Conservation (phyloP, 2,888 invertebrate species). For the Plebejus melissa region DNA sequence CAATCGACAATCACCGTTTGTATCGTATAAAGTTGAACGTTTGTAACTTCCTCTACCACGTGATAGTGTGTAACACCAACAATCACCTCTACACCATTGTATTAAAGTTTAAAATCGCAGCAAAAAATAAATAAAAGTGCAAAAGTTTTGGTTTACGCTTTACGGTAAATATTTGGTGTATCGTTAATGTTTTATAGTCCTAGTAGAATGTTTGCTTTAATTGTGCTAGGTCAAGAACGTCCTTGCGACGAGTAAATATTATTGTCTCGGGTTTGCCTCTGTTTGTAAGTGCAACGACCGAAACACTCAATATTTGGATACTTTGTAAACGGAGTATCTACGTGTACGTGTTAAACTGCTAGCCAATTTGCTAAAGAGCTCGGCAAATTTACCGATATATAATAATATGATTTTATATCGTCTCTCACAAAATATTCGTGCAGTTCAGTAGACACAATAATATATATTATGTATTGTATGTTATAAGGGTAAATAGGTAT, state of each 20-base stretch:
- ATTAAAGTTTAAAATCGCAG: constrained; percentile 48
- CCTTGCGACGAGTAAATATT: constrained; percentile 77
- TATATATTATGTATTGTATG: too few species aligned
- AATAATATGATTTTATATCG: too few species aligned
- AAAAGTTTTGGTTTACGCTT: constrained; percentile 79
- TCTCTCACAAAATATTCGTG: too few species aligned
- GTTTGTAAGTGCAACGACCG: constrained; percentile 56
- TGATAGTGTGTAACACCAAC: neutral
- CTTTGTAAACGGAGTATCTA: neutral
- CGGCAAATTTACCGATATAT: too few species aligned
- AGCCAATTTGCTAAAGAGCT: neutral
- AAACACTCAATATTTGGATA: constrained; percentile 22
- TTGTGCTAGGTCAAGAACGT: constrained; percentile 79
- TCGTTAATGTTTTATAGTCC: constrained; percentile 77
- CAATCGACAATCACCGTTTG: neutral
- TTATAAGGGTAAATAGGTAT: too few species aligned
- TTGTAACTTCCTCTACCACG: constrained; percentile 1
- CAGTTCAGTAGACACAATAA: too few species aligned
- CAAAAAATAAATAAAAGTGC: constrained; percentile 72
- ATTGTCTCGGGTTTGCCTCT: constrained; percentile 77
- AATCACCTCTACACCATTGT: constrained; percentile 37
- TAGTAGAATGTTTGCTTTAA: constrained; percentile 78
- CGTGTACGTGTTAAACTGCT: neutral
- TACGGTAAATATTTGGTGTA: constrained; percentile 79
- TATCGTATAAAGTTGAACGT: neutral